Evolutionary conservation across 1,140 invertebrate genomes (phyloP).

Genomic region (Neodiprion fabricii): DNA sequence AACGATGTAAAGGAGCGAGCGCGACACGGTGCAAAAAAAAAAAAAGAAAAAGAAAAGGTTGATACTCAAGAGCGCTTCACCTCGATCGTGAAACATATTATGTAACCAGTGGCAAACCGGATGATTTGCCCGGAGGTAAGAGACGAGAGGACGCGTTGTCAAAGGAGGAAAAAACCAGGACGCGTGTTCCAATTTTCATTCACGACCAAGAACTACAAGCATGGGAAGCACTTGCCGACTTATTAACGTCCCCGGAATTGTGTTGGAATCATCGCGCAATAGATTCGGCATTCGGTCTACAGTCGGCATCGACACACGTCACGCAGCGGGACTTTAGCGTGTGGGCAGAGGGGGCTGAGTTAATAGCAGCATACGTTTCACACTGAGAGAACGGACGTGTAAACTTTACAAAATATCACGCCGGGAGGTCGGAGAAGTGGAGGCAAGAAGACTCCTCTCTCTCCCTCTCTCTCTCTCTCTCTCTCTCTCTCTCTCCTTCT

Average conservation of each 20-base stretch:
- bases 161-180: not conserved
- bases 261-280: not conserved
- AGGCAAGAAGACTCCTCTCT: constrained; percentile 50
- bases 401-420: constrained; percentile 6
- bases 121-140: not conserved
- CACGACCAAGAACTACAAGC: not conserved
- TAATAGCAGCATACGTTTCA: constrained; percentile 55
- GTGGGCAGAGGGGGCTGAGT: constrained; percentile 13
- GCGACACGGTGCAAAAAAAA: constrained; percentile 13
- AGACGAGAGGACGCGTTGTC: not conserved
- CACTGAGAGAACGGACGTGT: constrained; percentile 34
- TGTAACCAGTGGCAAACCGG: too few relatives aligned
- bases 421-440: constrained; percentile 46
- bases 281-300: too few relatives aligned
- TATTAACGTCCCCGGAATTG: not conserved
- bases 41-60: not conserved
- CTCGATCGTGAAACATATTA: too few relatives aligned
- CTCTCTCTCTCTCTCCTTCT: constrained; percentile 42
- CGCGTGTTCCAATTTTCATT: too few relatives aligned
- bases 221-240: constrained; percentile 1
- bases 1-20: not conserved
- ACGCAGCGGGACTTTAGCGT: too few relatives aligned
- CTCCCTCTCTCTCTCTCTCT: constrained; percentile 47
- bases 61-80: too few relatives aligned
- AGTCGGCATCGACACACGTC: too few relatives aligned